Evolutionary conservation across 2,113 vertebrate species (phyloP).

Genomic region (Bubalus kerabau): DNA sequence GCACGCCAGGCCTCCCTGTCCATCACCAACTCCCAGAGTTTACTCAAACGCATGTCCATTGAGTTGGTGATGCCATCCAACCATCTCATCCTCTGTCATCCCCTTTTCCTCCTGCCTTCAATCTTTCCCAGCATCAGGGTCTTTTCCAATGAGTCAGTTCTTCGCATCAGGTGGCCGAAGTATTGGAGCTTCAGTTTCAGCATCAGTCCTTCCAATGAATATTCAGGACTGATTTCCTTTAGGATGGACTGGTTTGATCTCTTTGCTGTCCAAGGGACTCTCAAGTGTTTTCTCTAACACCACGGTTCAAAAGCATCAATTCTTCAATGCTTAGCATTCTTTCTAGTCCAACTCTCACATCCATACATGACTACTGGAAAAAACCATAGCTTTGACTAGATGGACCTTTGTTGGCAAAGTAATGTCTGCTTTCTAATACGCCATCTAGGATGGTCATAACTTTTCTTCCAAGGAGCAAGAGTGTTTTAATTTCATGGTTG

Average conservation of each 20-base stretch:
- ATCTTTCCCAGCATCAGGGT: not conserved
- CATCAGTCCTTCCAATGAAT: not conserved
- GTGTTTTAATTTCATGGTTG: too few relatives aligned
- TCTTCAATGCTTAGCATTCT: not conserved
- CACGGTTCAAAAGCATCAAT: not conserved
- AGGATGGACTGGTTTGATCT: not conserved
- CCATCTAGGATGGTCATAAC: not conserved
- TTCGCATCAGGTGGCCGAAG: not conserved
- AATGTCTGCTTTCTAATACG: too few relatives aligned
- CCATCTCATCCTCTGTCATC: not conserved
- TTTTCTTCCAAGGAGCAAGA: not conserved
- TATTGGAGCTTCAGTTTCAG: not conserved
- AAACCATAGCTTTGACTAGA: not conserved
- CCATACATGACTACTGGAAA: not conserved
- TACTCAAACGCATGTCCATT: not conserved
- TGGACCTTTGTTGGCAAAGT: not conserved
- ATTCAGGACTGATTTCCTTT: not conserved
- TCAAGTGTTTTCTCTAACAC: not conserved
- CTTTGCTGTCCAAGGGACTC: not conserved
- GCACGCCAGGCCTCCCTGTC: not conserved
- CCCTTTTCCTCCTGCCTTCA: not conserved
- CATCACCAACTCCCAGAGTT: not conserved
- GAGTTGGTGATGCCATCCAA: not conserved
- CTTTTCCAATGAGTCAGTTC: not conserved
- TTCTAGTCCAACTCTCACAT: not conserved